These are phyloP conservation scores for Drosophila tsacasi DNA, from an alignment of 1,140 invertebrate species.

Conservation along the genomic window DNA sequence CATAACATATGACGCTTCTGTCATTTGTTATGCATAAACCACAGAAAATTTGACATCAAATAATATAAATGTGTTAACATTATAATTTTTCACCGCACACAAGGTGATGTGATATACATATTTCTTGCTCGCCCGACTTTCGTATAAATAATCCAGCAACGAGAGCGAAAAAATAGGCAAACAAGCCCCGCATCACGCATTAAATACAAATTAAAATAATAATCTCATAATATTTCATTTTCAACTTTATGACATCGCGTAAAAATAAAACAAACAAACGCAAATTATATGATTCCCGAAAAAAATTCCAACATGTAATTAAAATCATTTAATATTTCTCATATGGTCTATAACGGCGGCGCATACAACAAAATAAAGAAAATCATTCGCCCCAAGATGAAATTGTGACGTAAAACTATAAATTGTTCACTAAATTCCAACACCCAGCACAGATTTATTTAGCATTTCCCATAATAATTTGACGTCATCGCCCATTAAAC, in stretches of 20 bases:
- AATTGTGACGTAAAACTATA: constrained; percentile 43
- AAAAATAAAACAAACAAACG: constrained; percentile 20
- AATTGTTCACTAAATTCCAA: constrained; percentile 39
- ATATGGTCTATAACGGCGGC: constrained; percentile 34
- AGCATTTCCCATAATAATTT: constrained; percentile 31
- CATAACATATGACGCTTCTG: constrained; percentile 9
- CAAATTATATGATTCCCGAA: constrained; percentile 25
- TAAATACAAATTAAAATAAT: constrained; percentile 35
- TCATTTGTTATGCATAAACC: constrained; percentile 22
- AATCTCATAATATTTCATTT: constrained; percentile 36
- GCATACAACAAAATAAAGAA: background rate
- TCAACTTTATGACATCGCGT: constrained; percentile 29
- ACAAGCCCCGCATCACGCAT: constrained; percentile 10
- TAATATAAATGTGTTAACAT: constrained; percentile 35
- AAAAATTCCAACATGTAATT: constrained; percentile 42
- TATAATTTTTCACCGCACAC: constrained; percentile 23
- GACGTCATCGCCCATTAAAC: constrained; percentile 30
- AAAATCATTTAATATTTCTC: constrained; percentile 47
- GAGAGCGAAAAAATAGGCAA: constrained; percentile 14
- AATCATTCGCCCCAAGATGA: constrained; percentile 25
- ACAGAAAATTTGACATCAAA: constrained; percentile 39
- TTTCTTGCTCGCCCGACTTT: constrained; percentile 7
- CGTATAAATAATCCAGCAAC: constrained; percentile 19
- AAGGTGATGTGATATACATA: constrained; percentile 11
- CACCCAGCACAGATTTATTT: constrained; percentile 16